Evolutionary conservation across 2,113 vertebrate species (phyloP).

Genomic region (Triplophysa rosa): DNA sequence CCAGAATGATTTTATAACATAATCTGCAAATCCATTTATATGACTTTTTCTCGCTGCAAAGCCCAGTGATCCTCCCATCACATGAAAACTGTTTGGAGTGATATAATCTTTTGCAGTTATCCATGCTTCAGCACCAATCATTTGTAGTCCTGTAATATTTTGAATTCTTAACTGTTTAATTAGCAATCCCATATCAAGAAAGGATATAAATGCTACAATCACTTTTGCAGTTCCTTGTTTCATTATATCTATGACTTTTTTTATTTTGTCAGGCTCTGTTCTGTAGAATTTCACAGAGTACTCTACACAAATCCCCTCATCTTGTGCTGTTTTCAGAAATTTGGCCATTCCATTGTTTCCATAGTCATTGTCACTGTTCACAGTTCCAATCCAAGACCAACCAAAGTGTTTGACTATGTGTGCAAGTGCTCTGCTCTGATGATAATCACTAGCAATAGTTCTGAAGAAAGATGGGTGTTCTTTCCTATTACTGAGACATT

Average conservation of each 20-base stretch:
- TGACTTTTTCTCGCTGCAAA: background rate
- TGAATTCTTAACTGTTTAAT: slow-evolving; percentile 66
- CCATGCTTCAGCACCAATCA: slow-evolving; percentile 73
- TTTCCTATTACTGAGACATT: slow-evolving; percentile 71
- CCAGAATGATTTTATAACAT: background rate
- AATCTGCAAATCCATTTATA: background rate
- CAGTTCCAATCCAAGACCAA: slow-evolving; percentile 64
- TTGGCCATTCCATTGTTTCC: slow-evolving; percentile 76
- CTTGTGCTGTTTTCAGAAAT: slow-evolving; percentile 65
- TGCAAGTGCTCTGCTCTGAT: slow-evolving; percentile 67
- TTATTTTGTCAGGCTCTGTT: slow-evolving; percentile 63
- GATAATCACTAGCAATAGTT: slow-evolving; percentile 73
- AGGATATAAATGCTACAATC: slow-evolving; percentile 69
- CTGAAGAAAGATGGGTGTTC: slow-evolving; percentile 71
- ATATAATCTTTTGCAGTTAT: slow-evolving; percentile 69
- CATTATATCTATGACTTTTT: slow-evolving; percentile 69
- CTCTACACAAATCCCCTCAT: slow-evolving; percentile 73
- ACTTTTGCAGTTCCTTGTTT: slow-evolving; percentile 66
- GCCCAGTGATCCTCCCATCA: background rate
- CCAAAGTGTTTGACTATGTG: slow-evolving; percentile 72
- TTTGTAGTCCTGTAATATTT: slow-evolving; percentile 70
- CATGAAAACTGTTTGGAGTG: slow-evolving; percentile 61
- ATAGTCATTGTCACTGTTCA: slow-evolving; percentile 74
- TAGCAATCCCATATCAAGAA: slow-evolving; percentile 72
- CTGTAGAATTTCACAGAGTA: slow-evolving; percentile 69